A percentile compares a stretch with the other conserved stretches of the same genome.
Conservation (phyloP, 2,797 vertebrate genomes). For the Linurgus olivaceus region DNA sequence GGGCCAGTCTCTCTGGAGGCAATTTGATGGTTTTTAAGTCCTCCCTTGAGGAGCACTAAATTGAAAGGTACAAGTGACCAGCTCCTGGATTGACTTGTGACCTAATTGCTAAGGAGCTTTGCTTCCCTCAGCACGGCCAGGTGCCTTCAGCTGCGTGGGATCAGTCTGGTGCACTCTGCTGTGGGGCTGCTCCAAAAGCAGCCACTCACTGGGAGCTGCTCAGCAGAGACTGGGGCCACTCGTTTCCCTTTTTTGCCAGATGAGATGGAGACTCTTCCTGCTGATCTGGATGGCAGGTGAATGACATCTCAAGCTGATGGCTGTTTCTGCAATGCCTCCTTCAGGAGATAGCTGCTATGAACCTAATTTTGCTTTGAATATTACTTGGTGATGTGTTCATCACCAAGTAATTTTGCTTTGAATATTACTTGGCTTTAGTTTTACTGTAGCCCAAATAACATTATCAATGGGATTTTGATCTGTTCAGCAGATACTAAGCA, state of each 20-base stretch:
- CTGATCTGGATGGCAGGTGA: not conserved
- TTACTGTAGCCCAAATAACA: not conserved
- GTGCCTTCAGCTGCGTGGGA: not conserved
- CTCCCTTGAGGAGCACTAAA: not conserved
- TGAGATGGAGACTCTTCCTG: not conserved
- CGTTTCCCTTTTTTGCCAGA: not conserved
- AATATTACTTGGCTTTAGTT: not conserved
- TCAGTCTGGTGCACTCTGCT: not conserved
- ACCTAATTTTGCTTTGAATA: not conserved
- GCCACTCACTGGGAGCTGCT: not conserved
- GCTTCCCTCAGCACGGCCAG: not conserved
- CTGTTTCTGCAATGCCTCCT: not conserved
- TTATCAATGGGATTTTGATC: not conserved
- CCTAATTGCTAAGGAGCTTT: not conserved
- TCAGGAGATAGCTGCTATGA: not conserved
- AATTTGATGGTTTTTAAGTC: not conserved
- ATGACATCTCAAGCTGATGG: not conserved
- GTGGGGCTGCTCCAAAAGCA: not conserved
- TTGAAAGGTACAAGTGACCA: not conserved
- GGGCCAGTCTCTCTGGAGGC: not conserved
- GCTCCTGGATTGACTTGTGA: slow-evolving; percentile 7
- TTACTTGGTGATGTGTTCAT: too few species aligned
- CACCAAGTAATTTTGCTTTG: not conserved
- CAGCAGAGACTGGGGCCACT: not conserved
- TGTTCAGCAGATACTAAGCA: not conserved